Evolutionary conservation across 37 sponge, comb jelly and placozoan species (phyloP).

Genomic region (Hexactinellida sp.): DNA sequence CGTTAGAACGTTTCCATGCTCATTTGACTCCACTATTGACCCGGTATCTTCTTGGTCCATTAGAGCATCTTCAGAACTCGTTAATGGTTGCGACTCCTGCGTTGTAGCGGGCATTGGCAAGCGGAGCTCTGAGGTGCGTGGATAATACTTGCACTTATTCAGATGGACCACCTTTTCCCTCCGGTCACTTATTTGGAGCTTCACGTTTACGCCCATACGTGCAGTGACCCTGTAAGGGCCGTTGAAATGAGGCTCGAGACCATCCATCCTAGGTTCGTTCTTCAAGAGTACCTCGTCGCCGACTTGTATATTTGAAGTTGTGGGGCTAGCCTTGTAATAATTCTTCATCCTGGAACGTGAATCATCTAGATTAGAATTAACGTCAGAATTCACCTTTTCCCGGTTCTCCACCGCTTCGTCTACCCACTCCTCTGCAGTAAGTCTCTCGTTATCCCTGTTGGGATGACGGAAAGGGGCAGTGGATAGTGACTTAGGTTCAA

Average conservation of each 20-base stretch:
- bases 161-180: no score
- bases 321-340: neutral
- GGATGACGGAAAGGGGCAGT: neutral
- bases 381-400: neutral
- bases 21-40: no score
- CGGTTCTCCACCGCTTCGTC: neutral
- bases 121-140: no score
- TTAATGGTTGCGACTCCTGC: no score
- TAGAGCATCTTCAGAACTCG: no score
- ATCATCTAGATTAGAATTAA: neutral
- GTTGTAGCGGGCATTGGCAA: no score
- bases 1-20: no score
- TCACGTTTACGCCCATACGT: neutral
- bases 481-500: neutral
- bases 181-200: neutral
- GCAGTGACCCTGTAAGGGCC: neutral
- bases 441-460: neutral
- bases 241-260: neutral
- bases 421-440: neutral
- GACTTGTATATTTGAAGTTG: neutral
- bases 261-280: neutral
- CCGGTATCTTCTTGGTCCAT: no score
- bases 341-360: neutral
- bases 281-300: neutral
- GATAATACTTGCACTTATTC: no score